Conservation (phyloP, 2,888 invertebrate genomes). For the Acleris sparsana region DNA sequence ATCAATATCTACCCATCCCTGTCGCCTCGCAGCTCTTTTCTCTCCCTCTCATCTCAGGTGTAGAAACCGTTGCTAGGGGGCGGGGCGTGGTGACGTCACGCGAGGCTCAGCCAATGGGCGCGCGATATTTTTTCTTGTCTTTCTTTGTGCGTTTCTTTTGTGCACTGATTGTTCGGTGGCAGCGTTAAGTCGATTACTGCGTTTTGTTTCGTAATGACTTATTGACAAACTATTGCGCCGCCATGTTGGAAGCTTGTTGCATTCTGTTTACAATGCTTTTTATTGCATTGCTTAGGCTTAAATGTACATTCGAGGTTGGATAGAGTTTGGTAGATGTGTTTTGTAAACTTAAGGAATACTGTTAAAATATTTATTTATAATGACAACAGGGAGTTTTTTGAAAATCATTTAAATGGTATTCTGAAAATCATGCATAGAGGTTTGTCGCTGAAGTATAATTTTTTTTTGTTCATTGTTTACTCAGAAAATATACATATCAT, state of each 20-base stretch:
- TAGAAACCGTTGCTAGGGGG: slow-evolving; percentile 81
- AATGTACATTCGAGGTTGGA: neutral
- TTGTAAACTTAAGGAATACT: neutral
- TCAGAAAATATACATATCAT: too few relatives aligned
- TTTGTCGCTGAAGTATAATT: too few relatives aligned
- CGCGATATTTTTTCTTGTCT: slow-evolving; percentile 63
- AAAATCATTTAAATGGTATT: too few relatives aligned
- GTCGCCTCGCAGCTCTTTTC: slow-evolving; percentile 62
- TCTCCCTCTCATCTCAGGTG: slow-evolving; percentile 76
- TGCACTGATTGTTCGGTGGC: slow-evolving; percentile 59
- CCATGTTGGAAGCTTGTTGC: slow-evolving; percentile 18
- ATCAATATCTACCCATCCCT: slow-evolving; percentile 69
- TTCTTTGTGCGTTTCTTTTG: slow-evolving; percentile 69
- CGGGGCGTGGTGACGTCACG: slow-evolving; percentile 77
- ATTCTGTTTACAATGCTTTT: slow-evolving; percentile 1
- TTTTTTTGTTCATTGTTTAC: too few relatives aligned
- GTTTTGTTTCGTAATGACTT: slow-evolving; percentile 41
- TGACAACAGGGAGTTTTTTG: too few relatives aligned
- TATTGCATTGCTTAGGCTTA: neutral
- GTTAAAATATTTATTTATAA: too few relatives aligned
- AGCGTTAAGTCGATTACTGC: slow-evolving; percentile 40
- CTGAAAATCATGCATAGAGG: too few relatives aligned
- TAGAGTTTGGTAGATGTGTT: too few relatives aligned
- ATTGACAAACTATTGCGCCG: slow-evolving; percentile 50
- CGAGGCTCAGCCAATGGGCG: slow-evolving; percentile 64